Base-by-base conservation (phyloP, 2,888 invertebrate species). In the Cerastis leucographa region DNA sequence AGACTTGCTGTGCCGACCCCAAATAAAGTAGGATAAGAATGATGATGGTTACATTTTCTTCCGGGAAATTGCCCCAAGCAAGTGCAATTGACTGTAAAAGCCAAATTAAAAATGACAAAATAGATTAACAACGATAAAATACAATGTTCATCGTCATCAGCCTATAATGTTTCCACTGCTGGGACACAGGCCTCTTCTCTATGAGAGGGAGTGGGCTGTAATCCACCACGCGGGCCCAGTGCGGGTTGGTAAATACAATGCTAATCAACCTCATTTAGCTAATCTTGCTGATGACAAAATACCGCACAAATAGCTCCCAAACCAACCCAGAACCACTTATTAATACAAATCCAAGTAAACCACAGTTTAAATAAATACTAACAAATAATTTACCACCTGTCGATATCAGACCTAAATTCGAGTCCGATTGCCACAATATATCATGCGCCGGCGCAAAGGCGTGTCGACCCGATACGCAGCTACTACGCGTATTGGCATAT, bases 401-500 rank as follows among this genome's bases (percentile, higher is more conserved):
- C 89, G 81, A 85, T 83, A 87, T 85, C 71, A 88, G 91, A 91
- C 92, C 92, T 90, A 86, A 86, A 90, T 84, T 71, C 76, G 69
- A 81, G 69, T 76, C 46, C 65, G 78, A 80, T 84, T 73, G 81
- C 82, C 35, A 74, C 78, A 78, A 88, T 89, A 88, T 83, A 84
- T 87, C 78, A 85, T 54, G 62, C 74, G 81, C 42, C 46, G 64
- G 67, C 76, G 77, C 64, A 71, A 86, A 89, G 94, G 94, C 94
- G 94, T 92, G 88, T 78, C 89, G 91, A 92, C 92, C 83, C 29
- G 93, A 92, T 92, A 92, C 75, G 84, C 73, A 56, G 90, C 92
- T 92, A 90, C 92, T 90, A 89, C 84, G 89, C 91, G 90, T 92
- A 91, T 92, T 92, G 85, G 86, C 92, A 90, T 92, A 92, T 93